Conservation (phyloP, 2,888 invertebrate genomes). For the Acheta domesticus region DNA sequence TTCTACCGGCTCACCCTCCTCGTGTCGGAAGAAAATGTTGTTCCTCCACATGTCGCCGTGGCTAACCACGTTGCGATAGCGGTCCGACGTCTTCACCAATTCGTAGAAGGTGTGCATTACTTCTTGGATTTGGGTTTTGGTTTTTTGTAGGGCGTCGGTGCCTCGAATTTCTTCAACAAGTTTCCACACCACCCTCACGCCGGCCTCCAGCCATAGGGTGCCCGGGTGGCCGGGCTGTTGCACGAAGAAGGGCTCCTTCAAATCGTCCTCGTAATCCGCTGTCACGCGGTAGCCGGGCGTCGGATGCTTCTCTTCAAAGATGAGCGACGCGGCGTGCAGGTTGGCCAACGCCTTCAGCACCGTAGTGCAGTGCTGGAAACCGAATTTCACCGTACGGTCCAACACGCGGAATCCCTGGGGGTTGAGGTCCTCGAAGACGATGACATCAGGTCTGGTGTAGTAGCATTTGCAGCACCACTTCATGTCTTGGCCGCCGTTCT, state of each 20-base stretch:
- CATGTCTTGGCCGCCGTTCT: not conserved
- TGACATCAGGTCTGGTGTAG: not conserved
- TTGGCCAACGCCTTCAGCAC: conserved; percentile 18
- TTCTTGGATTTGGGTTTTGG: not conserved
- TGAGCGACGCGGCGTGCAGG: not conserved
- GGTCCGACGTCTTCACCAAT: not conserved
- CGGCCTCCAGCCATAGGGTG: not conserved
- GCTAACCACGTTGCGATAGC: not conserved
- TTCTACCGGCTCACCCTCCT: not conserved
- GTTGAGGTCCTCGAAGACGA: not conserved
- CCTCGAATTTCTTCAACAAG: not conserved
- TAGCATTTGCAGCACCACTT: conserved; percentile 11
- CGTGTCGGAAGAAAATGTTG: conserved; percentile 8
- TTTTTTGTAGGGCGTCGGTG: not conserved
- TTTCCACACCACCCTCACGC: not conserved
- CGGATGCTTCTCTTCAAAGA: conserved; percentile 18
- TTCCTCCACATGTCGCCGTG: not conserved
- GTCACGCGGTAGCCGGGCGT: not conserved
- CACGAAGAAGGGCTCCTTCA: not conserved
- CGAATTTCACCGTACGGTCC: not conserved
- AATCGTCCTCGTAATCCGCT: not conserved
- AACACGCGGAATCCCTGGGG: not conserved
- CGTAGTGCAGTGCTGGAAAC: not conserved
- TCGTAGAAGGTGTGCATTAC: not conserved
- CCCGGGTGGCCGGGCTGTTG: not conserved